These are phyloP conservation scores for Lepus europaeus DNA, from an alignment of 2,113 vertebrate genomes.

Conservation along the genomic window DNA sequence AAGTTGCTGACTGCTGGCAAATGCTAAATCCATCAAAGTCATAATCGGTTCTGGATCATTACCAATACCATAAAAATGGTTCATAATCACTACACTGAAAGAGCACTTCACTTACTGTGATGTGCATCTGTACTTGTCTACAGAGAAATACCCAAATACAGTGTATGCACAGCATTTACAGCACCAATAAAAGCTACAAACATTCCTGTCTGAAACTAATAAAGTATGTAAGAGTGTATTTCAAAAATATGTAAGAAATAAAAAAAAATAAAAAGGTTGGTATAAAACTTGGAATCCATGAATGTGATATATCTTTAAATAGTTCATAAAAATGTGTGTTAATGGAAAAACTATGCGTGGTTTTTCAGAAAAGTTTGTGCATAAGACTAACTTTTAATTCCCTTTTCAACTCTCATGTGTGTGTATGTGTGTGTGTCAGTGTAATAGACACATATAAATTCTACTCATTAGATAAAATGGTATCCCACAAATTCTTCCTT, in stretches of 20 bases:
- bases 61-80: constrained; percentile 47
- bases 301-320: no score
- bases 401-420: no score
- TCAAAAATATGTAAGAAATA: not conserved
- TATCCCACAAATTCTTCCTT: not conserved
- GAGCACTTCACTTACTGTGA: not conserved
- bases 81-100: constrained; percentile 43
- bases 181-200: not conserved
- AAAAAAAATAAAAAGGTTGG: no score
- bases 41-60: constrained; percentile 55
- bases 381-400: no score
- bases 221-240: not conserved
- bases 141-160: not conserved
- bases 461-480: not conserved
- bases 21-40: constrained; percentile 16
- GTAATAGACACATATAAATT: not conserved
- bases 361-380: no score
- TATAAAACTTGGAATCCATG: no score
- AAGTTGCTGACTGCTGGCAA: constrained; percentile 68
- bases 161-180: not conserved
- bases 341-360: no score
- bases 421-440: no score
- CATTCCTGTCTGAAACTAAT: not conserved
- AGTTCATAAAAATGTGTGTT: no score
- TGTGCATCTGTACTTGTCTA: not conserved